Evolutionary conservation across 2,888 invertebrate genomes (phyloP).

Genomic region (Sphecodes monilicornis): DNA sequence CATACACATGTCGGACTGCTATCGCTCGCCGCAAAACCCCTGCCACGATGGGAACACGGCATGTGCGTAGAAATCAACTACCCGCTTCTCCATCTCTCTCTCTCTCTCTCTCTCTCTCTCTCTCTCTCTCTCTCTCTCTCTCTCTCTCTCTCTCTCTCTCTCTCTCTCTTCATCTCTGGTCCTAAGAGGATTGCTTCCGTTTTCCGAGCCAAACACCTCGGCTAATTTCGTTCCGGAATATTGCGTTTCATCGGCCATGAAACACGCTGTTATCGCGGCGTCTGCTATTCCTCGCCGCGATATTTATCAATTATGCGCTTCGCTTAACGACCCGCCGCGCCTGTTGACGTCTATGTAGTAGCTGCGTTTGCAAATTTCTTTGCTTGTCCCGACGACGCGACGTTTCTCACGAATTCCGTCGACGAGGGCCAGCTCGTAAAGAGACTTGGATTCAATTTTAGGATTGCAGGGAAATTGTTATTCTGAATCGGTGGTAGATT

Average conservation of each 20-base stretch:
- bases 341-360: background rate
- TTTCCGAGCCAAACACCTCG: background rate
- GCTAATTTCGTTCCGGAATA: constrained; percentile 20
- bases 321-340: background rate
- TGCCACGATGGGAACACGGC: constrained; percentile 84
- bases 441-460: background rate
- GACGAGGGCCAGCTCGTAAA: no score
- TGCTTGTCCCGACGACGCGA: background rate
- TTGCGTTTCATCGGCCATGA: constrained; percentile 12
- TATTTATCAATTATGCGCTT: constrained; percentile 5
- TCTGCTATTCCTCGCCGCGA: background rate
- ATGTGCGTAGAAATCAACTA: constrained; percentile 70
- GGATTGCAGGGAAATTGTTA: background rate
- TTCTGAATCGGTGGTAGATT: background rate
- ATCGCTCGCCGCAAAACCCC: constrained; percentile 85
- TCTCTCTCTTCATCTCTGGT: background rate
- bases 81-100: no score
- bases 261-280: constrained; percentile 10
- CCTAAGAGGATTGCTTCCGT: constrained; percentile 40
- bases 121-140: background rate
- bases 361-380: background rate
- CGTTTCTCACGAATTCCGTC: background rate
- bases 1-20: constrained; percentile 83
- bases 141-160: background rate
- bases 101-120: background rate